Conservation (phyloP, 64 coral and sea anemone species). For the Platygyra sinensis region DNA sequence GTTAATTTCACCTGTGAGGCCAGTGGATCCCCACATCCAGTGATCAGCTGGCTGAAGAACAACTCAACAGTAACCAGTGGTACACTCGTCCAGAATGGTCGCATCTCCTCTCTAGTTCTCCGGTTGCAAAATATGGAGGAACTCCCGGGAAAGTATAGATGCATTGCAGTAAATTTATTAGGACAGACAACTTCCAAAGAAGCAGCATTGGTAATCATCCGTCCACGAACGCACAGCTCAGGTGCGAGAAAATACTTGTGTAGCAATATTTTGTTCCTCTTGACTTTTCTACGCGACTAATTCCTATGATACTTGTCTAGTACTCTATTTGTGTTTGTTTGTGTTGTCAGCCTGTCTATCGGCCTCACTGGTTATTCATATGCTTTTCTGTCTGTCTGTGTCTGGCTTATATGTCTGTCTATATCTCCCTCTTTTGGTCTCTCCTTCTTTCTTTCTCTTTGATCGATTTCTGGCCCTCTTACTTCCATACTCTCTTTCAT, state of each 20-base stretch:
- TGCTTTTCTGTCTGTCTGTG: no score
- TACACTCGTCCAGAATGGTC: background rate
- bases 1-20: background rate
- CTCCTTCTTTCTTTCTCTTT: no score
- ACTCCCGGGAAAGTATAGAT: background rate
- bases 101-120: background rate
- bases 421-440: no score
- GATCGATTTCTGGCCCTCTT: no score
- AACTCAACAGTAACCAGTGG: background rate
- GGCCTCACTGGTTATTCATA: no score
- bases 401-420: no score
- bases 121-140: background rate
- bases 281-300: no score
- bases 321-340: no score
- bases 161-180: background rate
- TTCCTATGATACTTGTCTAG: background rate
- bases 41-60: background rate
- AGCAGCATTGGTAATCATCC: background rate
- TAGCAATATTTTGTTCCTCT: no score
- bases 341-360: no score
- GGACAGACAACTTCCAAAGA: background rate
- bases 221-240: background rate
- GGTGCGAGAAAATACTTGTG: background rate
- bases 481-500: no score
- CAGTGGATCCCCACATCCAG: background rate